A percentile compares a stretch with the other conserved stretches of the same genome.
Conservation (phyloP, 1,140 invertebrate species). For the Papilio glaucus region DNA sequence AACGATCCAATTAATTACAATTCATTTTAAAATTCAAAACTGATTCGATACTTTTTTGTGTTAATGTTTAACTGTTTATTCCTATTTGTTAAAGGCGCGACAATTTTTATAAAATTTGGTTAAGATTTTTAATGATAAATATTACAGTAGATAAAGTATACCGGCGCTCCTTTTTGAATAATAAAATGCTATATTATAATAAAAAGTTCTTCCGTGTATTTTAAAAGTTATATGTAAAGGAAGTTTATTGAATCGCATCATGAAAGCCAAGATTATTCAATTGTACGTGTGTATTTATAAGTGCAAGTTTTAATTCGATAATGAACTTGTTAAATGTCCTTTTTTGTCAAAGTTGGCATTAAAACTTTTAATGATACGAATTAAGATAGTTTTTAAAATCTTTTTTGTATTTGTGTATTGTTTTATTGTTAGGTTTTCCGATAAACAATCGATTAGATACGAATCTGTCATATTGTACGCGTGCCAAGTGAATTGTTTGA, state of each 20-base stretch:
- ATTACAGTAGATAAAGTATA: not conserved
- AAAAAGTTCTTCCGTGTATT: not conserved
- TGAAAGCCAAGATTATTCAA: conserved; percentile 18
- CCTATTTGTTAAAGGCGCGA: conserved; percentile 13
- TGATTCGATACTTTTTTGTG: conserved; percentile 21
- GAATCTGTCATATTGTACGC: conserved; percentile 6
- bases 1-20: conserved; percentile 69
- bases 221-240: not conserved
- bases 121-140: conserved; percentile 3
- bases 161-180: not conserved
- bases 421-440: not conserved
- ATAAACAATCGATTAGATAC: conserved; percentile 4
- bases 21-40: conserved; percentile 37
- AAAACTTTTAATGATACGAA: not conserved
- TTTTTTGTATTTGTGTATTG: not conserved
- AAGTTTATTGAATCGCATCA: not conserved
- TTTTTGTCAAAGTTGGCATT: not conserved
- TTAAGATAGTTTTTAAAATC: not conserved
- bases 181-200: too few species aligned
- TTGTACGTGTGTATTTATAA: not conserved
- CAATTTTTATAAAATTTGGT: conserved; percentile 1
- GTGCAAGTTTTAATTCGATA: conserved; percentile 18
- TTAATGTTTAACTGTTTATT: conserved; percentile 30
- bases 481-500: not conserved
- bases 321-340: conserved; percentile 14